Base-by-base conservation (phyloP, 2,797 vertebrate species). In the Pangasius sanitwongsei region DNA sequence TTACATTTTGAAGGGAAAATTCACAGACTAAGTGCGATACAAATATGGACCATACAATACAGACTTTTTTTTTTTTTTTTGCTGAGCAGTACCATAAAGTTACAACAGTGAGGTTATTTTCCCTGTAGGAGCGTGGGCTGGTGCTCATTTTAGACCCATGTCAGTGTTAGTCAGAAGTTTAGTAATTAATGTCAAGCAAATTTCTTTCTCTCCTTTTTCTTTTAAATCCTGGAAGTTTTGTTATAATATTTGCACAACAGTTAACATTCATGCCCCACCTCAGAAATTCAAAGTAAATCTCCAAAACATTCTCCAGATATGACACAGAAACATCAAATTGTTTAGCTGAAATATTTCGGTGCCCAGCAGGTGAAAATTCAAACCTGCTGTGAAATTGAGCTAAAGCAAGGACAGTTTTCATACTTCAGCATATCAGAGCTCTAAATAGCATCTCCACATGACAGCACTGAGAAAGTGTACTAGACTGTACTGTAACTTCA, bases 381-480 rank as follows among this genome's bases (percentile, higher is more conserved):
- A 59, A 41, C 20, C 18, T 59, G 75, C 44, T 1, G 2, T n/a
- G 75, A 53, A 53, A 78, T 4, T 18, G n/a, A 34, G 3, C 7
- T 25, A 61, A 41, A 61, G 80, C 2, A 25, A 81, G 34, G 20
- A 82, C 11, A 13, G 34, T 3, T 37, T 37, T 25, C 55, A 28
- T 80, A 18, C 77, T 80, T 80, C 50, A 53, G 75, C 75, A 59
- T 57, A 23, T 80, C 77, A 23, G 16, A 81, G 55, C 31, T 59
- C 9, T 20, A 23, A 81, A 13, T 5, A 81, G 55, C 53, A 59
- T 81, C 53, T 59, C n/a, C 18, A 2, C 53, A 37, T 59, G n/a
- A 80, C 50, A 25, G 55, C 53, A 15, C 78, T 61, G 55, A 82
- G 80, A 59, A 61, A 37, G 31, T 82, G 18, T 34, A 59, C 31